Evolutionary conservation across 1,140 invertebrate species (phyloP).

Genomic region (Trichonephila clavipes): DNA sequence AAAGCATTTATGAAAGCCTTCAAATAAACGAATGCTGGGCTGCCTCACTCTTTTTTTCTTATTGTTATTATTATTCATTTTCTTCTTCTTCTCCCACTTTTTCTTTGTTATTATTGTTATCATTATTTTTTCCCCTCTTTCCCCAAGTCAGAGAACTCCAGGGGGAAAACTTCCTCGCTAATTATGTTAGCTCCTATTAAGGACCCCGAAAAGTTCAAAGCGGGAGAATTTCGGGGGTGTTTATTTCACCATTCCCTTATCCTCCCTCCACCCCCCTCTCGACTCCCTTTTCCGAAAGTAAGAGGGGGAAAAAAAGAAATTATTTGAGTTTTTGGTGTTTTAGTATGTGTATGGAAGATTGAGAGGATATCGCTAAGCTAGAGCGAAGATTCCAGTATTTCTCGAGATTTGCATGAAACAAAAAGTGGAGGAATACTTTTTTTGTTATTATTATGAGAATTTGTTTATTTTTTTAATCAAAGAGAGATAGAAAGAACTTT

Average conservation of each 20-base stretch:
- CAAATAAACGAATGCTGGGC: constrained; percentile 70
- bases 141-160: background rate
- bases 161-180: constrained; percentile 50
- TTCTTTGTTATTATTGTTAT: constrained; percentile 41
- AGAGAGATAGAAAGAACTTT: background rate
- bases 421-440: background rate
- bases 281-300: background rate
- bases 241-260: constrained; percentile 16
- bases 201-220: constrained; percentile 56
- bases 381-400: background rate
- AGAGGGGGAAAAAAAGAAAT: background rate
- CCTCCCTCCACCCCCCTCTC: background rate
- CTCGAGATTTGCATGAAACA: constrained; percentile 5
- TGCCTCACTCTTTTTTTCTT: constrained; percentile 4
- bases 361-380: constrained; percentile 1
- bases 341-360: background rate
- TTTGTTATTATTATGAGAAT: background rate
- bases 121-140: constrained; percentile 39
- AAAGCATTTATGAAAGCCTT: constrained; percentile 76
- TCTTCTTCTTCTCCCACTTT: constrained; percentile 25
- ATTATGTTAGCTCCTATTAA: constrained; percentile 76
- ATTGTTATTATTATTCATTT: constrained; percentile 5
- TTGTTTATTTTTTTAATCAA: background rate
- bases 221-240: constrained; percentile 17
- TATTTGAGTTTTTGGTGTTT: constrained; percentile 42